Percentiles rank a stretch among this genome's conserved stretches.
Conservation (phyloP, 2,113 vertebrate species). For the Albula goreensis region DNA sequence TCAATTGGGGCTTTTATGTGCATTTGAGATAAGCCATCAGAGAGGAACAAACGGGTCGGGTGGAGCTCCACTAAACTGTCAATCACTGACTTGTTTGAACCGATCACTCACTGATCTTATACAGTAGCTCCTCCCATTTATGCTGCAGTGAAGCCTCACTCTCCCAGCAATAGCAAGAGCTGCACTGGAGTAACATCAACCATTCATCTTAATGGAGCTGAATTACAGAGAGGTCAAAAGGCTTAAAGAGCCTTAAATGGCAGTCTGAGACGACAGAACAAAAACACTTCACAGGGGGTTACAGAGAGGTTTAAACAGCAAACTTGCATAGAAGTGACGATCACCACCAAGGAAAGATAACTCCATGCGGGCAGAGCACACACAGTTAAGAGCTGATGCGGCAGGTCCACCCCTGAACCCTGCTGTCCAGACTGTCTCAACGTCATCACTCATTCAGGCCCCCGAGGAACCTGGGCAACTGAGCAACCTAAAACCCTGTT, state of each 20-base stretch:
- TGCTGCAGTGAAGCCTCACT: too few species aligned
- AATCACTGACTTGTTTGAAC: too few species aligned
- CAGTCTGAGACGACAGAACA: not conserved
- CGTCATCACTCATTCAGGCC: not conserved
- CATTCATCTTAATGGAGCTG: too few species aligned
- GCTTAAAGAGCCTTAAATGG: not conserved
- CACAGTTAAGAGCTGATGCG: not conserved
- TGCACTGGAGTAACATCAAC: too few species aligned
- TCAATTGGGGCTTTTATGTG: too few species aligned
- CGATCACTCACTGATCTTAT: too few species aligned
- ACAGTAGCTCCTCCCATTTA: too few species aligned
- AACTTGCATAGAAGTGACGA: not conserved
- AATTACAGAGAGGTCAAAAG: not conserved
- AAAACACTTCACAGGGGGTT: not conserved
- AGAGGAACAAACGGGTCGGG: too few species aligned
- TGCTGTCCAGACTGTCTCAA: not conserved
- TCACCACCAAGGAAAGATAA: not conserved
- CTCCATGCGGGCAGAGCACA: not conserved
- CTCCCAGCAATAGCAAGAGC: too few species aligned
- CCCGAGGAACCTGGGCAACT: not conserved
- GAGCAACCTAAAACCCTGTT: not conserved
- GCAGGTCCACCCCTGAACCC: not conserved
- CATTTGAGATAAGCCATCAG: too few species aligned
- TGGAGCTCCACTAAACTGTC: too few species aligned
- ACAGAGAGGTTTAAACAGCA: not conserved